Percentiles rank a stretch among this genome's conserved stretches.
phyloP scores from a whole-genome alignment of 2,888 invertebrate genomes.

The Ectemnius lituratus region DNA sequence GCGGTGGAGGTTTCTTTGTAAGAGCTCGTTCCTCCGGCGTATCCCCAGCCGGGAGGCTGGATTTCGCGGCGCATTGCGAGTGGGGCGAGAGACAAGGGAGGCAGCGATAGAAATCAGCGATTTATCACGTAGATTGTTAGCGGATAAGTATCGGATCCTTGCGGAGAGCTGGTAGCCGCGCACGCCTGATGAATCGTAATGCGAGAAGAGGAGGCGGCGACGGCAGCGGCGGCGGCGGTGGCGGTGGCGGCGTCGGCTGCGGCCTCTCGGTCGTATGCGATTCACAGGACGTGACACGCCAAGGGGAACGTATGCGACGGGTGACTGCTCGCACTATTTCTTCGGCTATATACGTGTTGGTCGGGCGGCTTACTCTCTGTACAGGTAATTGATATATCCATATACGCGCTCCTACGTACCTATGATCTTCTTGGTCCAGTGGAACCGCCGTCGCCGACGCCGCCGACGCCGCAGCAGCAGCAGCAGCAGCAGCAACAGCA shows the following conservation, averaged over 20 bases:
- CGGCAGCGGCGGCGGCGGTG: background rate
- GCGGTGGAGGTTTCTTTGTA: too few species aligned
- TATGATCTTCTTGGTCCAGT: slow-evolving; percentile 68
- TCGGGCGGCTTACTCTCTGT: slow-evolving; percentile 36
- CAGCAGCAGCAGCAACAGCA: background rate
- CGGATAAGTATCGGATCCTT: slow-evolving; percentile 53
- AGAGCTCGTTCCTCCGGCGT: too few species aligned
- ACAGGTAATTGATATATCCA: slow-evolving; percentile 68
- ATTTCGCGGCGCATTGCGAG: slow-evolving; percentile 9
- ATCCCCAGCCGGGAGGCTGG: background rate
- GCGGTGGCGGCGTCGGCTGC: background rate
- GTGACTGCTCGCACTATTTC: slow-evolving; percentile 34
- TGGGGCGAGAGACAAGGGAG: slow-evolving; percentile 16
- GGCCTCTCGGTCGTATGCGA: slow-evolving; percentile 33
- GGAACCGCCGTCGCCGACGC: slow-evolving; percentile 48
- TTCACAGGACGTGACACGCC: slow-evolving; percentile 30
- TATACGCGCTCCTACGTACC: slow-evolving; percentile 54
- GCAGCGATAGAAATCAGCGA: slow-evolving; percentile 60
- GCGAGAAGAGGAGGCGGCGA: slow-evolving; percentile 29
- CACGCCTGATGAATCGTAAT: slow-evolving; percentile 62
- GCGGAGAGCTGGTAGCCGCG: slow-evolving; percentile 51
- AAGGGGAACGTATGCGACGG: slow-evolving; percentile 1
- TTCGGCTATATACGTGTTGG: slow-evolving; percentile 45
- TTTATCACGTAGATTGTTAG: slow-evolving; percentile 61
- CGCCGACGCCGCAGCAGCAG: slow-evolving; percentile 1